These are phyloP conservation scores for Numenius arquata DNA, from an alignment of 2,113 vertebrate species.

Conservation along the genomic window DNA sequence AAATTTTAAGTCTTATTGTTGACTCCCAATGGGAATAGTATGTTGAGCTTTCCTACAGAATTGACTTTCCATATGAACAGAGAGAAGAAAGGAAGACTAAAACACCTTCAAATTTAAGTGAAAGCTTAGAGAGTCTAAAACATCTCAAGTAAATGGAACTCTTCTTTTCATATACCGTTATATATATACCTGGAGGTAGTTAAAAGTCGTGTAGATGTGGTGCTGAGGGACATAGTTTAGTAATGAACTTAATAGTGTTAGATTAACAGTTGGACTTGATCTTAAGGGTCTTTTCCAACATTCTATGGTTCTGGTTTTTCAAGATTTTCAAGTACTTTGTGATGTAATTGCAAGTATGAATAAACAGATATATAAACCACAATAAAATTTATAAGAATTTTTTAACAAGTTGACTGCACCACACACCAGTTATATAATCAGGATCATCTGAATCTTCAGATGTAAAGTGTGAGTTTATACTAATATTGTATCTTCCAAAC, in stretches of 20 bases:
- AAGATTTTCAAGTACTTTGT: background rate
- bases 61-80: background rate
- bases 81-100: background rate
- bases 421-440: background rate
- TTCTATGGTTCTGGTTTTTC: background rate
- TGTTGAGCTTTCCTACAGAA: background rate
- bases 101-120: background rate
- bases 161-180: background rate
- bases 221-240: background rate
- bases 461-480: background rate
- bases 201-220: background rate
- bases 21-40: background rate
- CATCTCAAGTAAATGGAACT: background rate
- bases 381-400: background rate
- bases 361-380: background rate
- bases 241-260: background rate
- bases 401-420: background rate
- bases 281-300: background rate
- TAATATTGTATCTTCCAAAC: background rate
- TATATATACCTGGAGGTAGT: background rate
- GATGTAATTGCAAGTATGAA: background rate
- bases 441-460: background rate
- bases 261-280: background rate
- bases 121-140: background rate
- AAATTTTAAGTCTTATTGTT: background rate